Evolutionary conservation across 2,113 vertebrate genomes (phyloP).

Genomic region (Brachypodius melanocephalos): DNA sequence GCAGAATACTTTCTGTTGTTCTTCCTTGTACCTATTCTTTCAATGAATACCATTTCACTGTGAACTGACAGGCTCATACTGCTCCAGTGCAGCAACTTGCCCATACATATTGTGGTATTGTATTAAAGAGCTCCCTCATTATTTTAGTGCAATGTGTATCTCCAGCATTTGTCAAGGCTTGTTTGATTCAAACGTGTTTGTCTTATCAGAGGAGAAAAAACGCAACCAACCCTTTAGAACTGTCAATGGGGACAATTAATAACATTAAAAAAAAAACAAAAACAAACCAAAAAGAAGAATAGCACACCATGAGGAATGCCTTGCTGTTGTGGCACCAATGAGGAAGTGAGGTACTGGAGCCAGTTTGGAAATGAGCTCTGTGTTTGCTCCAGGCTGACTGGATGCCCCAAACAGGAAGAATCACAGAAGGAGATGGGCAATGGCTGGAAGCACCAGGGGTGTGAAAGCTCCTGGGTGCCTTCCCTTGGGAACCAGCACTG

Average conservation of each 20-base stretch:
- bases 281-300: not conserved
- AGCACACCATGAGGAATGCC: fast-evolving
- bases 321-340: not conserved
- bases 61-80: slow-evolving; percentile 51
- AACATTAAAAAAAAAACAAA: not conserved
- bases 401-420: fast-evolving
- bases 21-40: slow-evolving; percentile 45
- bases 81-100: slow-evolving; percentile 47
- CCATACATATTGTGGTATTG: slow-evolving; percentile 55
- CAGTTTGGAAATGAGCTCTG: not conserved
- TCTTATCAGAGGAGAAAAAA: slow-evolving; percentile 27
- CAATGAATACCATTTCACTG: not conserved
- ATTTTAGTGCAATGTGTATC: not conserved
- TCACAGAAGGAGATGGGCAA: fast-evolving
- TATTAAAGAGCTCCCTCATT: slow-evolving; percentile 49
- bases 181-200: slow-evolving; percentile 25
- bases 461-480: fast-evolving
- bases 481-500: not conserved
- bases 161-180: slow-evolving; percentile 70
- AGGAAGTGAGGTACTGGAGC: not conserved
- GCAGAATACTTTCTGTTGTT: slow-evolving; percentile 20
- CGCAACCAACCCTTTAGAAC: slow-evolving; percentile 34
- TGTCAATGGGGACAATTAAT: slow-evolving; percentile 58
- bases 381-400: not conserved
- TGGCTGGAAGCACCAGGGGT: not conserved